Evolutionary conservation across 2,113 vertebrate species (phyloP).

Genomic region (Albula glossodonta): DNA sequence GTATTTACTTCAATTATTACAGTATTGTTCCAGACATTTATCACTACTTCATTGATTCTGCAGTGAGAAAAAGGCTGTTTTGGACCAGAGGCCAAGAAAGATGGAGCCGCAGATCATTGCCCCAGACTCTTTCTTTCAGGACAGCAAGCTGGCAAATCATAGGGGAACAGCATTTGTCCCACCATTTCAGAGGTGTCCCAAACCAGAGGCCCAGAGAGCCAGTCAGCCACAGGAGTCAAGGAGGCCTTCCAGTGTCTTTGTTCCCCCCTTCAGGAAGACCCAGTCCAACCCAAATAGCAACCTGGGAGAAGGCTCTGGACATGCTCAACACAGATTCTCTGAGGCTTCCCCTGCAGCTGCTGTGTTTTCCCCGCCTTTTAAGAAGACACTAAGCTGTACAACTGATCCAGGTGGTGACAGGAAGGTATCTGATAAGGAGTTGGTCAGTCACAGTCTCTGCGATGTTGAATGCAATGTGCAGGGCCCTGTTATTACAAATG

Average conservation of each 20-base stretch:
- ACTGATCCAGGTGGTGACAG: neutral
- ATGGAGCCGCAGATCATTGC: slow-evolving; percentile 1
- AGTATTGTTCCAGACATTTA: neutral
- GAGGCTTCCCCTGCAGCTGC: slow-evolving; percentile 6
- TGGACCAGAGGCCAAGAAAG: slow-evolving; percentile 54
- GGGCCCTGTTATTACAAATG: neutral
- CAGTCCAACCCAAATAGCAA: slow-evolving; percentile 22
- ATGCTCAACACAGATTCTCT: slow-evolving; percentile 12
- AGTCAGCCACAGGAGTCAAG: slow-evolving; percentile 28
- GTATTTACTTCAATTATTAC: neutral
- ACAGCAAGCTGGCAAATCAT: slow-evolving; percentile 13
- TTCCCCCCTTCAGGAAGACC: slow-evolving; percentile 83
- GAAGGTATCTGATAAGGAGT: neutral
- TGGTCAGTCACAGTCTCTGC: neutral
- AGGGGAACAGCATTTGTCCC: slow-evolving; percentile 51
- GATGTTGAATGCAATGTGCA: neutral
- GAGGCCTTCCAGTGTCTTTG: slow-evolving; percentile 66
- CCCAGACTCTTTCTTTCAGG: slow-evolving; percentile 14
- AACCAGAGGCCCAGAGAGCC: slow-evolving; percentile 43
- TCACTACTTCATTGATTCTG: slow-evolving; percentile 45
- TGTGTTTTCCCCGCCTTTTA: slow-evolving; percentile 26
- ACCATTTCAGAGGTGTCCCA: slow-evolving; percentile 52
- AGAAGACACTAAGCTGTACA: slow-evolving; percentile 18
- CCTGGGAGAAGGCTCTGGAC: slow-evolving; percentile 29
- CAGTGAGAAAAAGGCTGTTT: slow-evolving; percentile 52